Evolutionary conservation across 2,888 invertebrate genomes (phyloP).

Genomic region (Dynastes hyllus): DNA sequence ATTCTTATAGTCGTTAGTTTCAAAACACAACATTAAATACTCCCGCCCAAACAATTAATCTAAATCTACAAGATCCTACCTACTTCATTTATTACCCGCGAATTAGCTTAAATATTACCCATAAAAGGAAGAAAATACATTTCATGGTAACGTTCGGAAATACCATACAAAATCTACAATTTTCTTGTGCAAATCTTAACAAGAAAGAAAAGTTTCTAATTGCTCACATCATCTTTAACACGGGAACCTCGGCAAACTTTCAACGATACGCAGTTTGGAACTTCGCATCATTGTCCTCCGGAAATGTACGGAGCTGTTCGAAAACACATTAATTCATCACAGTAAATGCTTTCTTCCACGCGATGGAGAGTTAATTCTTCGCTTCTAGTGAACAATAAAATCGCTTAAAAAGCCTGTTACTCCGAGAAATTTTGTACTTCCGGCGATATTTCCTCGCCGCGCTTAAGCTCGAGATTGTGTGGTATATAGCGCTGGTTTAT

Average conservation of each 20-base stretch:
- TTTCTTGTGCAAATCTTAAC: neutral
- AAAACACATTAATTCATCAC: conserved; percentile 5
- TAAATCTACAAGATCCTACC: too few relatives aligned
- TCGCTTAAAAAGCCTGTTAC: neutral
- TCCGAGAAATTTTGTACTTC: neutral
- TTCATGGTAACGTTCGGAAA: too few relatives aligned
- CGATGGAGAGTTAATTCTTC: conserved; percentile 4
- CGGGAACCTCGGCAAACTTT: neutral
- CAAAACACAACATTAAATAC: too few relatives aligned
- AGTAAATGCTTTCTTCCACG: neutral
- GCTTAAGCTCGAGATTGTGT: neutral
- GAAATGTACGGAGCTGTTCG: neutral
- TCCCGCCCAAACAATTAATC: too few relatives aligned
- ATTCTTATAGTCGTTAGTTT: too few relatives aligned
- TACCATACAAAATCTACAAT: too few relatives aligned
- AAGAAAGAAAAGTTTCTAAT: neutral
- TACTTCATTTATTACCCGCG: too few relatives aligned
- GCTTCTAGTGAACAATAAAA: conserved; percentile 16
- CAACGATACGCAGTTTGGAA: conserved; percentile 4
- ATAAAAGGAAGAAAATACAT: too few relatives aligned
- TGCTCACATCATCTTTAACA: conserved; percentile 1
- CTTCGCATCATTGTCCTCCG: conserved; percentile 20
- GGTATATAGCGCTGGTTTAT: neutral
- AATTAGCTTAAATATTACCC: too few relatives aligned
- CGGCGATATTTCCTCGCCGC: neutral